A percentile compares a stretch with the other conserved stretches of the same genome.
These are phyloP conservation scores for Drosophila bunnanda DNA, from an alignment of 2,888 invertebrate species.

Conservation along the genomic window DNA sequence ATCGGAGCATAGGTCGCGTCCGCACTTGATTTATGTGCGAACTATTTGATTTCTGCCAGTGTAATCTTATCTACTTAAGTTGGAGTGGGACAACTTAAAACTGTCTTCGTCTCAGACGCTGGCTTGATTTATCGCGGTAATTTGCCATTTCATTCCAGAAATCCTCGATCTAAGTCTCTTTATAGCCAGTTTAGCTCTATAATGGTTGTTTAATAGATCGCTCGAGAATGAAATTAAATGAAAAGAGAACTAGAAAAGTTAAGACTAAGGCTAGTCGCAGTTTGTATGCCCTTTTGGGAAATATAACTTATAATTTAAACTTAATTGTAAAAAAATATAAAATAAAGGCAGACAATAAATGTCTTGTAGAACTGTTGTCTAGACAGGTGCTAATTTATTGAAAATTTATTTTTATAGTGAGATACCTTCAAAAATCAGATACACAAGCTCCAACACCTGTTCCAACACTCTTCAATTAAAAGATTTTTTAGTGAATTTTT, in stretches of 20 bases:
- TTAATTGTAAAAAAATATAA: background rate
- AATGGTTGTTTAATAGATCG: slow-evolving; percentile 16
- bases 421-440: slow-evolving; percentile 1
- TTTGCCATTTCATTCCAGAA: background rate
- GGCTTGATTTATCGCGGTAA: slow-evolving; percentile 14
- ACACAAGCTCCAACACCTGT: background rate
- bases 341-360: background rate
- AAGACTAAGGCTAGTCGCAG: background rate
- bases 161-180: slow-evolving; percentile 6
- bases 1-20: slow-evolving; percentile 35
- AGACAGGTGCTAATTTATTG: slow-evolving; percentile 18
- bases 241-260: too few relatives aligned
- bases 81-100: slow-evolving; percentile 20
- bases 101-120: slow-evolving; percentile 16
- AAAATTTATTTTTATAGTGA: slow-evolving; percentile 20
- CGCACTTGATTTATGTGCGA: slow-evolving; percentile 36
- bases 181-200: background rate
- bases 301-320: background rate
- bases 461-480: slow-evolving; percentile 8
- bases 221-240: slow-evolving; percentile 21
- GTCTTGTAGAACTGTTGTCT: background rate
- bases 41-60: slow-evolving; percentile 29
- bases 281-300: background rate
- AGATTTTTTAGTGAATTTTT: background rate
- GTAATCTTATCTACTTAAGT: slow-evolving; percentile 21